Percentiles rank a stretch among this genome's conserved stretches.
These are phyloP conservation scores for Iselma pallidipennis DNA, from an alignment of 2,888 invertebrate genomes.

Conservation along the genomic window DNA sequence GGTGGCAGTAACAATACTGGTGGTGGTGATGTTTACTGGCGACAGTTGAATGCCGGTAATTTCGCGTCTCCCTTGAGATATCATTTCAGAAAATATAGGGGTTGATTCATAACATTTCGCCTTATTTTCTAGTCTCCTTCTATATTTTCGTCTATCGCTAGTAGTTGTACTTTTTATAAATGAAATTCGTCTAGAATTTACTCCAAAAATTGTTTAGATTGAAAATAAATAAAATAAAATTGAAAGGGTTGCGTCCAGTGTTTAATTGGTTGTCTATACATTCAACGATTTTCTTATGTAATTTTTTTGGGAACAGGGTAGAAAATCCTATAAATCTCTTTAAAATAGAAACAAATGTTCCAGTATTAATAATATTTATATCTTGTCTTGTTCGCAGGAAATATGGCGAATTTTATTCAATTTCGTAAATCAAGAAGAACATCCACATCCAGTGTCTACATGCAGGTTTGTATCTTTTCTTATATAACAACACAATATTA, in stretches of 20 bases:
- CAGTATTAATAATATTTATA: neutral
- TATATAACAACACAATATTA: constrained; percentile 1
- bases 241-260: too few species aligned
- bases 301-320: neutral
- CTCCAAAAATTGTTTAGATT: too few species aligned
- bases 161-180: too few species aligned
- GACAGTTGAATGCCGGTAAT: constrained; percentile 43
- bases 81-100: constrained; percentile 26
- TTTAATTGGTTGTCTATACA: constrained; percentile 21
- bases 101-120: constrained; percentile 10
- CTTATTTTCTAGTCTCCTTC: constrained; percentile 8
- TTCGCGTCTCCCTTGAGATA: constrained; percentile 38
- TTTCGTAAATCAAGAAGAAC: constrained; percentile 30
- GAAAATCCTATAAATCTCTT: neutral
- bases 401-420: constrained; percentile 31
- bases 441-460: constrained; percentile 33
- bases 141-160: constrained; percentile 7
- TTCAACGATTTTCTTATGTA: neutral
- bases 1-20: constrained; percentile 29
- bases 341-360: neutral
- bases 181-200: constrained; percentile 14
- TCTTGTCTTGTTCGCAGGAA: neutral
- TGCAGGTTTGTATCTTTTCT: constrained; percentile 26
- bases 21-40: constrained; percentile 39
- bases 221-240: too few species aligned